Evolutionary conservation across 2,888 invertebrate genomes (phyloP).

Genomic region (Laothoe populi): DNA sequence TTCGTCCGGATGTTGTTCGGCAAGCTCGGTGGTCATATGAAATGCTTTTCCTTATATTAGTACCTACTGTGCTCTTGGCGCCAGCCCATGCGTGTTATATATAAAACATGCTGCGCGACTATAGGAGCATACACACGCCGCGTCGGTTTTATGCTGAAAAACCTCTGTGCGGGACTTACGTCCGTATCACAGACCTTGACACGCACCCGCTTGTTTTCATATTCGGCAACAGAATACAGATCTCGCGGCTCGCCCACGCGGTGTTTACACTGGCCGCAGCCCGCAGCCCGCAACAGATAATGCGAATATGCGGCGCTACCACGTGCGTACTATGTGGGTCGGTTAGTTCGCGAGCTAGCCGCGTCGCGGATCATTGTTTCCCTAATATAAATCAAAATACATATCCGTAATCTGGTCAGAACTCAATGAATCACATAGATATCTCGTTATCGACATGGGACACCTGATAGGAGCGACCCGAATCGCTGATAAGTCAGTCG

Average conservation of each 20-base stretch:
- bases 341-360: constrained; percentile 10
- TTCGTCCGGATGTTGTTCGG: no score
- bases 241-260: constrained; percentile 20
- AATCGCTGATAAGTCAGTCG: constrained; percentile 24
- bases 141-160: not conserved
- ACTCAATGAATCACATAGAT: constrained; percentile 2
- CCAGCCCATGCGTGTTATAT: no score
- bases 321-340: not conserved
- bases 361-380: not conserved
- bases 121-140: no score
- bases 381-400: not conserved
- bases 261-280: constrained; percentile 25
- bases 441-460: constrained; percentile 26
- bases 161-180: not conserved
- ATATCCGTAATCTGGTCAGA: not conserved
- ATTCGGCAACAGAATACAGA: constrained; percentile 21
- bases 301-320: constrained; percentile 14
- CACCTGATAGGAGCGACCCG: constrained; percentile 19
- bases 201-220: constrained; percentile 29
- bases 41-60: no score
- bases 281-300: constrained; percentile 40
- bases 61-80: no score
- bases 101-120: not conserved
- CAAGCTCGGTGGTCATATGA: no score
- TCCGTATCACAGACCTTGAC: constrained; percentile 12